Base-by-base conservation (phyloP, 2,113 vertebrate genomes). In the Menidia beryllina region DNA sequence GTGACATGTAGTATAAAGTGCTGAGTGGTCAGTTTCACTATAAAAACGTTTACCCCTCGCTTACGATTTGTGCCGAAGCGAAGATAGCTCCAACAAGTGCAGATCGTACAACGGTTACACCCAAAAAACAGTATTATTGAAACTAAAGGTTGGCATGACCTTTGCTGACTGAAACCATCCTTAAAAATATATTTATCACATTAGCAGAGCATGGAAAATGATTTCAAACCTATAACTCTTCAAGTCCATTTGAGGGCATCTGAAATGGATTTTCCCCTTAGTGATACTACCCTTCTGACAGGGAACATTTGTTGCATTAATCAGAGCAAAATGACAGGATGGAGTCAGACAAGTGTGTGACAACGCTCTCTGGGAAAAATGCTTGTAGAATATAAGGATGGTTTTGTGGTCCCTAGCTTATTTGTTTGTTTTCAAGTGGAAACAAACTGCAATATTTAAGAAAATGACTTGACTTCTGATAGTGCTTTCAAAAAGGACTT, bases 301-400 rank as follows among this genome's bases (percentile, higher is more conserved):
- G 51, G 17, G 27, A 66, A 82, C 69, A 65, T 72, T 69, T 75
- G 62, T 69, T 75, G 58, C 25, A 15, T 41, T 69, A 71, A 77
- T 82, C 72, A 75, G 69, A 72, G 53, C 10, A 3, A 23, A 66
- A 63, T 63, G 66, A 55, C 20, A 52, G 12, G 13, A 48, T 69
- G 59, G 51, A 57, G 20, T 72, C 39, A 36, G 4, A 70, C 38
- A 45, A 53, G 19, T 43, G 50, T 58, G 45, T 80, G 45, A 21
- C n/a, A 43, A 48, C 49, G 63, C 64, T 4, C 54, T 39, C 49
- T 6, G 21, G 20, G n/a, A 7, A 48, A n/a, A 21, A 5, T 55
- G 43, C 6, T 50, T 26, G 36, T 64, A 43, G 60, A 55, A 48
- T 50, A 43, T 3, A 55, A 26, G 25, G 3, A 63, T 48, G 26